phyloP scores from a whole-genome alignment of 2,113 vertebrate species.

The Burhinus oedicnemus region DNA sequence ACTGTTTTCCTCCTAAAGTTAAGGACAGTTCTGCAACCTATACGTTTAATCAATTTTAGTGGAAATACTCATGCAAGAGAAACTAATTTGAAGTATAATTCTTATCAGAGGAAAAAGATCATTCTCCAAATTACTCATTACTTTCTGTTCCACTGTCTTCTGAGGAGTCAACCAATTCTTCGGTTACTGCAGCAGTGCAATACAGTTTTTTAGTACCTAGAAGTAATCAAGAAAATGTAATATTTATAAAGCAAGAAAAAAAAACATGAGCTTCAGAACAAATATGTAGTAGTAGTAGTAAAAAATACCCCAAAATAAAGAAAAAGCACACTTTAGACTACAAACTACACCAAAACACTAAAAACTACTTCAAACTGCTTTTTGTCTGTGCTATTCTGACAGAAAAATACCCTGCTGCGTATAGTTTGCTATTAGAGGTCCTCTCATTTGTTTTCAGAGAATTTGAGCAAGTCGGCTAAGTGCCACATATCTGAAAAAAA shows the following conservation, averaged over 20 bases:
- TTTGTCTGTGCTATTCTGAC: not conserved
- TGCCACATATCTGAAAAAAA: not conserved
- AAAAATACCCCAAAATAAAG: not conserved
- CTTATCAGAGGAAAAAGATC: not conserved
- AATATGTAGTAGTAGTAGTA: not conserved
- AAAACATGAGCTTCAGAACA: not conserved
- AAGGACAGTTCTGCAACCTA: not conserved
- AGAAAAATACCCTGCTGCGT: not conserved
- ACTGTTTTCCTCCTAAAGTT: not conserved
- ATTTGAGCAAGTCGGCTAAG: not conserved
- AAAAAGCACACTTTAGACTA: not conserved
- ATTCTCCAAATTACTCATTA: conserved; percentile 19
- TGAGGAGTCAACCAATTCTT: not conserved
- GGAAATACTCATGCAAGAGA: not conserved
- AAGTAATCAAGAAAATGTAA: not conserved
- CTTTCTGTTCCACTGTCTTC: conserved; percentile 61
- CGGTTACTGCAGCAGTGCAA: not conserved
- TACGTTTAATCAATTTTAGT: not conserved
- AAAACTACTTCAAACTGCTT: not conserved
- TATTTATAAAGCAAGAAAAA: not conserved
- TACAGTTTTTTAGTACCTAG: not conserved
- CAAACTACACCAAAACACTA: not conserved
- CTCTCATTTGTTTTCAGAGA: not conserved
- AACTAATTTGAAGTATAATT: not conserved
- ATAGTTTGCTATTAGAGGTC: not conserved